Evolutionary conservation across 2,888 invertebrate genomes (phyloP), one percentile per base, ranked within the genome.

Genomic region (Drosophila testacea): DNA sequence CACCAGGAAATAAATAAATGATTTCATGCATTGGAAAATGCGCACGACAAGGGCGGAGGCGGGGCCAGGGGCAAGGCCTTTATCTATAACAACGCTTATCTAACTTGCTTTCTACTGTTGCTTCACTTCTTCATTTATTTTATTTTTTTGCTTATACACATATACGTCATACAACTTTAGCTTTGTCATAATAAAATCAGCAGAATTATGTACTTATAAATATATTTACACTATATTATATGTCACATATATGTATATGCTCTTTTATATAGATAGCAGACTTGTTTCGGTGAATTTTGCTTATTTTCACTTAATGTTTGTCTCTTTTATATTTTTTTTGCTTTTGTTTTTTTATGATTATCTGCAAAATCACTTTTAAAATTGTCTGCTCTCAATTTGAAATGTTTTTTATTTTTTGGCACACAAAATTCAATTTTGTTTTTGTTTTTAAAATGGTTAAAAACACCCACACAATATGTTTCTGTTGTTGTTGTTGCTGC

Each of bases 51-150:
- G 62, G 57, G 61, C 67, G 4, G 46, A 11, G 46, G 28, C 27
- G 47, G 16, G 54, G 48, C 10, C 28, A 9, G 36, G 63, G 39
- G 30, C 10, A 13, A 5, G 16, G n/a, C 42, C 16, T 69, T 87
- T 83, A 83, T 88, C 85, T 84, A 65, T 68, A 73, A 69, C 62
- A 50, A 46, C 42, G 69, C 81, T 83, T 83, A 83, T 83, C 83
- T 88, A 77, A 69, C 77, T 73, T 61, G 61, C 65, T 66, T 75
- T 76, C 67, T 51, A 69, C 66, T 52, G 47, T 67, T 75, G 54
- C 62, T 66, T 76, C 55, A 63, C 32, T 73, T 74, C 50, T 71
- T 66, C 38, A 36, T 61, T 64, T 48, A 38, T 57, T 34, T 5
- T 36, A 38, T 51, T 7, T 22, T 48, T 54, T 34, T 61, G 42